Evolutionary conservation across 2,113 vertebrate species (phyloP).

Genomic region (Crotophaga sulcirostris): DNA sequence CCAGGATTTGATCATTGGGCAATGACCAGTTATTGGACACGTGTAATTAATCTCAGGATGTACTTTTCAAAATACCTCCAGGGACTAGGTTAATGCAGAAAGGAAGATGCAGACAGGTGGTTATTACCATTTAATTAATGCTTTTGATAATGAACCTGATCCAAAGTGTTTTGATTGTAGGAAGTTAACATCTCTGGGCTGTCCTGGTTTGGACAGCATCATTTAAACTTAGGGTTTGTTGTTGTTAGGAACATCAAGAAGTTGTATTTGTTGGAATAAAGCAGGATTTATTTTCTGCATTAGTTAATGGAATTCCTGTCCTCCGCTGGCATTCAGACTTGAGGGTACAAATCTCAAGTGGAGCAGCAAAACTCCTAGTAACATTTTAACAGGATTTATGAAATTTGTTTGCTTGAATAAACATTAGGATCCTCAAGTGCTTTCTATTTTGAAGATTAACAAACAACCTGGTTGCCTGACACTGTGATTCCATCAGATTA

Average conservation of each 20-base stretch:
- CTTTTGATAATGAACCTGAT: background rate
- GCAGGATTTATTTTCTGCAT: conserved; percentile 10
- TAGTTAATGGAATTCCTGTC: conserved; percentile 34
- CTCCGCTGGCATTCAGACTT: background rate
- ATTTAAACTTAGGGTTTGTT: background rate
- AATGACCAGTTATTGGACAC: background rate
- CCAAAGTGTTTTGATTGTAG: background rate
- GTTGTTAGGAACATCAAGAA: background rate
- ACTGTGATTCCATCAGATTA: background rate
- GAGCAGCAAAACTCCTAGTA: conserved; percentile 37
- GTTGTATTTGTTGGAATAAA: background rate
- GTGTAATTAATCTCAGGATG: background rate
- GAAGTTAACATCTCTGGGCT: background rate
- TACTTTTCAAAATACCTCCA: background rate
- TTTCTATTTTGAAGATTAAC: conserved; percentile 23
- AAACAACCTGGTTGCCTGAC: background rate
- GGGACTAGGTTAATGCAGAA: background rate
- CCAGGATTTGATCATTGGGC: background rate
- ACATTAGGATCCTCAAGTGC: conserved; percentile 21
- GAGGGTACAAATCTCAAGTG: conserved; percentile 13
- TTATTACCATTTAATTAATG: background rate
- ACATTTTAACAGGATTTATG: conserved; percentile 60
- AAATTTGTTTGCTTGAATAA: conserved; percentile 56
- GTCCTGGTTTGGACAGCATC: background rate
- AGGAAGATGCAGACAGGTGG: background rate